phyloP scores from a whole-genome alignment of 1,140 invertebrate genomes.

The Calliopsis andreniformis region DNA sequence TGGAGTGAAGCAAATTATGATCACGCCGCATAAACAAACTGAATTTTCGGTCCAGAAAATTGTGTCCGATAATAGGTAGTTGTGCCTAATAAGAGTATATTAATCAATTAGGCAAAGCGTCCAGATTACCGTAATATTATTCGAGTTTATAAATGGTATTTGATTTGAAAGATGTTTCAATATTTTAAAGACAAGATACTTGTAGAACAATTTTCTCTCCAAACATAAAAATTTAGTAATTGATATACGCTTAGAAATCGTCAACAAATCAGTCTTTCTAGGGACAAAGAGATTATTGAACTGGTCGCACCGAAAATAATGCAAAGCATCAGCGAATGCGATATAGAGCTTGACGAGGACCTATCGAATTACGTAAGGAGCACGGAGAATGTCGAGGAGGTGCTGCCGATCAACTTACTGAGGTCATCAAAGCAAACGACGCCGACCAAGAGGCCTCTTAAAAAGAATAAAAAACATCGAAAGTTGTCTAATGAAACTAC shows the following conservation, averaged over 20 bases:
- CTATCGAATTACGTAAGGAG: conserved; percentile 49
- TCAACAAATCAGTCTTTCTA: background rate
- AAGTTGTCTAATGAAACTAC: conserved; percentile 5
- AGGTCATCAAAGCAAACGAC: conserved; percentile 15
- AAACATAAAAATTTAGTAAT: background rate
- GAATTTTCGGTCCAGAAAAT: background rate
- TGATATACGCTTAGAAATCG: background rate
- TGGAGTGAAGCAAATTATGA: conserved; percentile 42
- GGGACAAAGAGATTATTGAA: conserved; percentile 28
- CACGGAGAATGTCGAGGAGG: conserved; percentile 23
- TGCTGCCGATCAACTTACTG: conserved; percentile 22
- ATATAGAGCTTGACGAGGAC: conserved; percentile 41
- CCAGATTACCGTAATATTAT: too few relatives aligned
- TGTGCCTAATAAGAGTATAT: too few relatives aligned
- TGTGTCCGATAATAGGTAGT: conserved; percentile 1
- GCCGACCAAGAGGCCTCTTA: background rate
- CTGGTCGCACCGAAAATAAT: conserved; percentile 38
- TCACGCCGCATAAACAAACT: background rate
- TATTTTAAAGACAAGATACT: too few relatives aligned
- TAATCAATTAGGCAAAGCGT: too few relatives aligned
- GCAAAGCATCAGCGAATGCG: conserved; percentile 38
- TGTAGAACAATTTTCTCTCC: background rate
- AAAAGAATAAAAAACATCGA: background rate
- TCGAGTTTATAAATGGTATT: too few relatives aligned
- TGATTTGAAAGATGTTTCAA: background rate